phyloP scores from a whole-genome alignment of 2,797 vertebrate species.

The Lagorchestes hirsutus region DNA sequence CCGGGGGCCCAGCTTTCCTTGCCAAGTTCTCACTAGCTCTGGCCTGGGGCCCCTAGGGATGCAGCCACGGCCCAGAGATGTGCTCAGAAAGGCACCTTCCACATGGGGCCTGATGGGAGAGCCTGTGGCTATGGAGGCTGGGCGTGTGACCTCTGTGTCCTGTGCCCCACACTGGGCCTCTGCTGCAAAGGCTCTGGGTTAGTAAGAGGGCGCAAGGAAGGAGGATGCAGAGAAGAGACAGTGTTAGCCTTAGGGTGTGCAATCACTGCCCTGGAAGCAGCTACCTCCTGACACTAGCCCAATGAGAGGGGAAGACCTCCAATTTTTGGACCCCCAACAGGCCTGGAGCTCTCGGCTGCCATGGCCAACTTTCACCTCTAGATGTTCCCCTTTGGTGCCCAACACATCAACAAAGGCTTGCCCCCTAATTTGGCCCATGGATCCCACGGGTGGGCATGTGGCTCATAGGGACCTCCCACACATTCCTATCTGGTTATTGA shows the following conservation, averaged over 20 bases:
- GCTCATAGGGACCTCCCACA: neutral
- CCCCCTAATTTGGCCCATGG: neutral
- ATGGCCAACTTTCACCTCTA: neutral
- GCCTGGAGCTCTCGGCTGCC: neutral
- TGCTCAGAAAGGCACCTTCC: too few relatives aligned
- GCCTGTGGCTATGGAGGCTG: too few relatives aligned
- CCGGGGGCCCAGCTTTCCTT: neutral
- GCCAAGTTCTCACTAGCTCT: neutral
- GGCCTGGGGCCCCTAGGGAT: neutral
- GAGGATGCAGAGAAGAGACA: neutral
- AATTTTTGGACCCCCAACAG: neutral
- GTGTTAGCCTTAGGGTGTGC: neutral
- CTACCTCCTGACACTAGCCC: too few relatives aligned
- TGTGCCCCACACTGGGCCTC: neutral
- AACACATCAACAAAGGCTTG: neutral
- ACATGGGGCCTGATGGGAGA: too few relatives aligned
- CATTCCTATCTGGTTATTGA: neutral
- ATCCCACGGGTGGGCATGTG: neutral
- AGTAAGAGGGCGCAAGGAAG: fast-evolving
- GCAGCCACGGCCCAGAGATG: too few relatives aligned
- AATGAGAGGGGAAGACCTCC: too few relatives aligned
- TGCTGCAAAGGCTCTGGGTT: fast-evolving
- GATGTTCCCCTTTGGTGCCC: neutral
- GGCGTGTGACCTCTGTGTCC: fast-evolving
- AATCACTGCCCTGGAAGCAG: too few relatives aligned